These are phyloP conservation scores for Mactromeris polynyma DNA, from an alignment of 2,888 invertebrate species.

Conservation along the genomic window DNA sequence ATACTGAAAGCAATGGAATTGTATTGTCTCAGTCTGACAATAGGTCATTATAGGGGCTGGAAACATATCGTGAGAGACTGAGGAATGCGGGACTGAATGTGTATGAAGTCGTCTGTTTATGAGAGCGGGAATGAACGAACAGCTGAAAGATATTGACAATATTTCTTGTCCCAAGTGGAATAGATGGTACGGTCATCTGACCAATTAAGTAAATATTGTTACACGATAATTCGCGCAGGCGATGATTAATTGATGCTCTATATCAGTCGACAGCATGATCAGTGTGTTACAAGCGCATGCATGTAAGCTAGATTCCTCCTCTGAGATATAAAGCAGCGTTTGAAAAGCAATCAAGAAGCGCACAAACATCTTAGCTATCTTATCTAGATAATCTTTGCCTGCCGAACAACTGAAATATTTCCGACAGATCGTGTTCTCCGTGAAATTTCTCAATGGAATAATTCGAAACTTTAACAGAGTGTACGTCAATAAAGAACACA, in stretches of 20 bases:
- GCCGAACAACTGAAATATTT: constrained; percentile 1
- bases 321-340: background rate
- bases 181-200: background rate
- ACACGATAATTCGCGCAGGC: background rate
- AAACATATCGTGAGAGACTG: background rate
- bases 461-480: background rate
- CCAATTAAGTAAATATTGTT: background rate
- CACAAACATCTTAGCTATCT: constrained; percentile 1
- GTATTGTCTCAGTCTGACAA: background rate
- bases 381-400: background rate
- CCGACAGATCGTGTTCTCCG: background rate
- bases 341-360: constrained; percentile 2
- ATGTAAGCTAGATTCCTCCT: background rate
- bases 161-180: background rate
- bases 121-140: background rate
- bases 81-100: background rate
- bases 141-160: constrained; percentile 3
- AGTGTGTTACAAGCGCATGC: constrained; percentile 7
- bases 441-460: constrained; percentile 14
- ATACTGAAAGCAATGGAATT: background rate
- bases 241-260: background rate
- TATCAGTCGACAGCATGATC: background rate
- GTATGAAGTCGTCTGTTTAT: background rate
- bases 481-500: background rate
- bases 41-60: background rate